A percentile compares a stretch with the other conserved stretches of the same genome.
phyloP scores from a whole-genome alignment of 2,113 vertebrate species.

The Ophthalmolycus amberensis region DNA sequence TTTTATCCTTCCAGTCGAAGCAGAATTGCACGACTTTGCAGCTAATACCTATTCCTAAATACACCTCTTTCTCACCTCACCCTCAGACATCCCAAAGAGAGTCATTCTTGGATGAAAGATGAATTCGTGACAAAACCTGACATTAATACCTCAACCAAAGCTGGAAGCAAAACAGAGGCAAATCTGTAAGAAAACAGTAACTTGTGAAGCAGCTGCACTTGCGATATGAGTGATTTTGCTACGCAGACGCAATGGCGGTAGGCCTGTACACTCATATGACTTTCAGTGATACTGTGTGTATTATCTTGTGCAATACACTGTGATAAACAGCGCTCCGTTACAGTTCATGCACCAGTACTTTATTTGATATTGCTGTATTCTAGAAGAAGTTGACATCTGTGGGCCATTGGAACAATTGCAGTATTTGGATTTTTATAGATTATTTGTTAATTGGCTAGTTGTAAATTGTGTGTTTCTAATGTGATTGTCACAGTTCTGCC shows the following conservation, averaged over 20 bases:
- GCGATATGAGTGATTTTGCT: constrained; percentile 14
- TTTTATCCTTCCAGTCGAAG: constrained; percentile 26
- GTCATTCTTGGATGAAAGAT: constrained; percentile 44
- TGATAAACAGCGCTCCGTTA: constrained; percentile 10
- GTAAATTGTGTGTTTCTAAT: background rate
- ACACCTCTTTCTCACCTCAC: constrained; percentile 33
- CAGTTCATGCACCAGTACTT: background rate
- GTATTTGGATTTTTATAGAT: background rate
- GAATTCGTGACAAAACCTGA: constrained; percentile 23
- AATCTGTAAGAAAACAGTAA: background rate
- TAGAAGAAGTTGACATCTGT: background rate
- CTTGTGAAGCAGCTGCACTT: constrained; percentile 22
- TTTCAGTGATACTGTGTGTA: constrained; percentile 10
- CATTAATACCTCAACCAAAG: constrained; percentile 6
- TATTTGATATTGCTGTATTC: constrained; percentile 8
- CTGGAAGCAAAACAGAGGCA: constrained; percentile 23
- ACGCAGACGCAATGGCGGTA: background rate
- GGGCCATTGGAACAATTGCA: background rate
- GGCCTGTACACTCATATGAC: background rate
- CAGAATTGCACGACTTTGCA: constrained; percentile 43
- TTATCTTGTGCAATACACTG: constrained; percentile 31
- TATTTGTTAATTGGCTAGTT: background rate
- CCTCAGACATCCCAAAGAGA: constrained; percentile 26
- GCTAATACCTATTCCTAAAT: constrained; percentile 27
- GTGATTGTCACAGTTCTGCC: background rate